These are phyloP conservation scores for Melieria omissa DNA, from an alignment of 2,888 invertebrate species.

Conservation along the genomic window DNA sequence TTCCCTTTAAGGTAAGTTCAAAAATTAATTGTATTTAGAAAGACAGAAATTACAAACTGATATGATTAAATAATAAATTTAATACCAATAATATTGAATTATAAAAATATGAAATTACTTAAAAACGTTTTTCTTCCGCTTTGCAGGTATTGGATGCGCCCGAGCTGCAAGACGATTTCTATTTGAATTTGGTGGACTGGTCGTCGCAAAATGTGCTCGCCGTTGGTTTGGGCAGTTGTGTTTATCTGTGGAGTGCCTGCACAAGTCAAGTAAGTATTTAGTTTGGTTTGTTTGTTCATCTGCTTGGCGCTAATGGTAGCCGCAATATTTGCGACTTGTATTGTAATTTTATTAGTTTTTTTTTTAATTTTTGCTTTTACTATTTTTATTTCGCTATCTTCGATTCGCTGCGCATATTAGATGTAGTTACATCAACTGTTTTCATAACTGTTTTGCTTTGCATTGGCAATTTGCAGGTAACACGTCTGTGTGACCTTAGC, in stretches of 20 bases:
- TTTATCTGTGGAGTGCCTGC: conserved; percentile 98
- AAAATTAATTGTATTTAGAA: neutral
- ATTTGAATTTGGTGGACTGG: conserved; percentile 99
- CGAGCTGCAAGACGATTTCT: conserved; percentile 91
- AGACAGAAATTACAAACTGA: neutral
- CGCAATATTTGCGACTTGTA: neutral
- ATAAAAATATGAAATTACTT: neutral
- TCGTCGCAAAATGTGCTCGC: conserved; percentile 98
- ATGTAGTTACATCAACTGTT: neutral
- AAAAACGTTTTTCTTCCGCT: conserved; percentile 1
- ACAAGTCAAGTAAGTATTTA: conserved; percentile 83
- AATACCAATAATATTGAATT: neutral
- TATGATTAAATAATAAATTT: neutral
- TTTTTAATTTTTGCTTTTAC: neutral
- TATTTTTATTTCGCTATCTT: conserved; percentile 3
- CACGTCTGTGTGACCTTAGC: conserved; percentile 93
- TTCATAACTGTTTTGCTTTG: conserved; percentile 22
- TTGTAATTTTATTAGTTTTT: conserved; percentile 27
- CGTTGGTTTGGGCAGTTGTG: conserved; percentile 97
- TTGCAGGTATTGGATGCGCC: conserved; percentile 63
- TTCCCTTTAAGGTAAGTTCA: conserved; percentile 85
- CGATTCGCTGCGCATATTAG: neutral
- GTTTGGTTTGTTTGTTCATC: neutral
- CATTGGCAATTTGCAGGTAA: conserved; percentile 72
- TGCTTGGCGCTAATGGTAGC: conserved; percentile 30